Evolutionary conservation across 2,888 invertebrate genomes (phyloP), one percentile per base, ranked within the genome.

Genomic region (Smittia aterrima): DNA sequence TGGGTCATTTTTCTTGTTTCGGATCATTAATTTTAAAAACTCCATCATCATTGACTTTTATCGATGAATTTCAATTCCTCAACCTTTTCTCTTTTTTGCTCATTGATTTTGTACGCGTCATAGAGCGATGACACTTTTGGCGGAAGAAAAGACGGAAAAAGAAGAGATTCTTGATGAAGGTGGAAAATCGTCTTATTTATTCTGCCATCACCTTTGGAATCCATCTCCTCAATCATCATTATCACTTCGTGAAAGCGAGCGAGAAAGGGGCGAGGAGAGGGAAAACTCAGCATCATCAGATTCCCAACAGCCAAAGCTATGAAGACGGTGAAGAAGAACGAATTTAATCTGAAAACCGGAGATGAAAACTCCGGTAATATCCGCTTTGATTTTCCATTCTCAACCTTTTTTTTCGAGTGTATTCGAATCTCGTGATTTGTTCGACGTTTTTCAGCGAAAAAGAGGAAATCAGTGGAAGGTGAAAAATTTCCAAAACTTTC

Each of bases 331-430:
- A 38, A 41, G 32, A 64, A 66, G 62, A 74, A 24, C 11, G 47
- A 74, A 74, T 74, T 74, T 74, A 74, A 74, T 74, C 74, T 74
- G 41, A 16, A 41, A 41, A 74, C 32, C 74, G 74, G 74, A 74
- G 74, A 74, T 74, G 74, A 74, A 72, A 73, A 73, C 27, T 25
- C 54, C 64, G 54, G 24, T 62, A 73, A 74, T 74, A 27, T 74
- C 74, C 74, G 74, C 20, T 74, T 27, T 66, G 66, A 66, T 62
- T 58, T 62, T 72, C 38, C 25, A 73, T 62, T 66, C 54, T 38
- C n/a, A 6, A 25, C 47, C 58, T 58, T 16, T 47, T 38, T 53
- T 25, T 11, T 27, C 66, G 66, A 24, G 24, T 66, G 16, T 11
- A 66, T 22, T 58, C 22, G 58, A 58, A n/a, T 58, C n/a, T 22